Conservation (phyloP, 2,113 vertebrate genomes). For the Struthio camelus region DNA sequence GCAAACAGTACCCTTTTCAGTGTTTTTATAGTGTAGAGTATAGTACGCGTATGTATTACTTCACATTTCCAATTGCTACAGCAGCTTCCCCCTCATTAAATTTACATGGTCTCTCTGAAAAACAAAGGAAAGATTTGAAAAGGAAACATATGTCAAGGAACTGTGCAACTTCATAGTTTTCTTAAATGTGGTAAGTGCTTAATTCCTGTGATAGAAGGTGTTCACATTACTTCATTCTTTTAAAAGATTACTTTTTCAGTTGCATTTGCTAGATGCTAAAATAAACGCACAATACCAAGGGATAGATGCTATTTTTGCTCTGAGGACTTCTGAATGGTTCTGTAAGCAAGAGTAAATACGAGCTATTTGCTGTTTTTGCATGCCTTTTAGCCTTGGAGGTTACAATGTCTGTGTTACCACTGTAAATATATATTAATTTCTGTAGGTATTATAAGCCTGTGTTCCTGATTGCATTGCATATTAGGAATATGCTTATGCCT, state of each 20-base stretch:
- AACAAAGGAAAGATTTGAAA: background rate
- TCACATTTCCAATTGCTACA: background rate
- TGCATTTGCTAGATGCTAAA: background rate
- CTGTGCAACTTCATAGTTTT: background rate
- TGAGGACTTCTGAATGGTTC: background rate
- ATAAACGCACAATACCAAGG: background rate
- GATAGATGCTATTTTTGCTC: background rate
- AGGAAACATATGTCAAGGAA: background rate
- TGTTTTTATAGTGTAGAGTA: background rate
- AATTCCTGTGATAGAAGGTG: background rate
- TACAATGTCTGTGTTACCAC: background rate
- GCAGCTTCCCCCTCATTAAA: background rate
- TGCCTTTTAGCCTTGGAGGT: background rate
- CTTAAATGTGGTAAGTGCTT: background rate
- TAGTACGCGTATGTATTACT: background rate
- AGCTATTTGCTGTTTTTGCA: background rate
- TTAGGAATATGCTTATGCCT: background rate
- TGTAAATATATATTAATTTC: background rate
- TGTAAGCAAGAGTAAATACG: background rate
- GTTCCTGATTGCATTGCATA: background rate
- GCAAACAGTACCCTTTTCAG: background rate
- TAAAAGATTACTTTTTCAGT: background rate
- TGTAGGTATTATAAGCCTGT: background rate
- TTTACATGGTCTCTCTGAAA: background rate
- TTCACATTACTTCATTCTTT: background rate